Conservation (phyloP, 1,140 invertebrate genomes). For the Diachasma alloeum region DNA sequence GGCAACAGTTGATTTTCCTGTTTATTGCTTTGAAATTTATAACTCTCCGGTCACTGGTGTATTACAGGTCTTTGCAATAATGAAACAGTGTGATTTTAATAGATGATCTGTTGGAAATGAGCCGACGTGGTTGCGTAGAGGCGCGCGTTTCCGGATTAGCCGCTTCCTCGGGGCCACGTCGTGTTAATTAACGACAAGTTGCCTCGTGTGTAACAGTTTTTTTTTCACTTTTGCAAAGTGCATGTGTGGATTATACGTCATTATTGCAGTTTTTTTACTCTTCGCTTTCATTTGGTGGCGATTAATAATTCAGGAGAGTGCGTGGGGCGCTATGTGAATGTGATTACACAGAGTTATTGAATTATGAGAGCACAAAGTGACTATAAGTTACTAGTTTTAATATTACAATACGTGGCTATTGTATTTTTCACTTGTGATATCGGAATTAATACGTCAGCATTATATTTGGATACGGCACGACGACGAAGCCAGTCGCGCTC, state of each 20-base stretch:
- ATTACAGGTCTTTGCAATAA: background rate
- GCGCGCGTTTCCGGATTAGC: conserved; percentile 57
- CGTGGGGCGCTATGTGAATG: background rate
- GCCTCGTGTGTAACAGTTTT: conserved; percentile 13
- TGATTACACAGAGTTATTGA: background rate
- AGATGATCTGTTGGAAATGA: conserved; percentile 7
- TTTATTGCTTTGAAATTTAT: conserved; percentile 3
- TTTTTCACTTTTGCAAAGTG: background rate
- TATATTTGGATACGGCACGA: conserved; percentile 40
- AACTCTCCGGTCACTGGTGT: background rate
- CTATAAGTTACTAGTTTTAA: background rate
- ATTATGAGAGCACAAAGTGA: conserved; percentile 14
- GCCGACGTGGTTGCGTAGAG: conserved; percentile 32
- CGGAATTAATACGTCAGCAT: conserved; percentile 34
- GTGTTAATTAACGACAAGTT: background rate
- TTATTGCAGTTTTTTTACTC: background rate
- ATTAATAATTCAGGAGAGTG: background rate
- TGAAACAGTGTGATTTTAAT: conserved; percentile 10
- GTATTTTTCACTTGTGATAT: conserved; percentile 21
- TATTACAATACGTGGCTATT: background rate
- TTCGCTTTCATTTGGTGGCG: background rate
- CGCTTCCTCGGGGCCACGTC: conserved; percentile 41
- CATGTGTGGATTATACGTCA: conserved; percentile 1
- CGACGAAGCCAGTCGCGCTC: conserved; percentile 26
- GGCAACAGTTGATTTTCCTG: background rate